A percentile compares a stretch with the other conserved stretches of the same genome.
Conservation (phyloP, 2,888 invertebrate genomes). For the Cetonia aurata region DNA sequence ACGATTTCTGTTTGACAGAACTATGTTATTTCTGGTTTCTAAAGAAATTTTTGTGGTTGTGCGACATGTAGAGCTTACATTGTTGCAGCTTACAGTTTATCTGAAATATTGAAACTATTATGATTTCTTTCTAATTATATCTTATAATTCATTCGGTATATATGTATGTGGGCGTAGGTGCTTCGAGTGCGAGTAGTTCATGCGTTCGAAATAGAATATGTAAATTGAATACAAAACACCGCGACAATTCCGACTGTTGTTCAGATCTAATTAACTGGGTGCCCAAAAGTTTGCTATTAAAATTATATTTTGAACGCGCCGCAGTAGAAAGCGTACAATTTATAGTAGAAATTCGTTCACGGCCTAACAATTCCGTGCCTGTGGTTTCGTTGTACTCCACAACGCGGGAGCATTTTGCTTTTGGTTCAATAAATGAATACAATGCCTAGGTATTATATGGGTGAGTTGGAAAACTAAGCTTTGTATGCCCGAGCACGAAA, state of each 20-base stretch:
- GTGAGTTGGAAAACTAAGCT: too few relatives aligned
- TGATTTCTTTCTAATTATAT: constrained; percentile 9
- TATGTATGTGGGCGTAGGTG: constrained; percentile 13
- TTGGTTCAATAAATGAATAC: not conserved
- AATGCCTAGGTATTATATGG: too few relatives aligned
- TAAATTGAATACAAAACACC: constrained; percentile 14
- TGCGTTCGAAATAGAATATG: constrained; percentile 11
- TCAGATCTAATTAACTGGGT: constrained; percentile 14
- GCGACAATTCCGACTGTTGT: constrained; percentile 11
- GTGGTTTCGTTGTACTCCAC: too few relatives aligned
- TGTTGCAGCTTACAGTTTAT: not conserved
- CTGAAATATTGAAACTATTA: not conserved
- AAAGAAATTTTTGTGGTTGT: too few relatives aligned
- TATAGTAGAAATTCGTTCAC: constrained; percentile 1
- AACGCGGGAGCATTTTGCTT: not conserved
- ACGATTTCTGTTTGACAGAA: too few relatives aligned
- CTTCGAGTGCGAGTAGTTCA: constrained; percentile 10
- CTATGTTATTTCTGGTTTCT: too few relatives aligned
- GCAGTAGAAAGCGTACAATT: not conserved
- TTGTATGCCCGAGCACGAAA: too few relatives aligned
- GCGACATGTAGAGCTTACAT: not conserved
- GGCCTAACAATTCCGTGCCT: not conserved
- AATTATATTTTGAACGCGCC: constrained; percentile 1
- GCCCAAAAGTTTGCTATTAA: not conserved
- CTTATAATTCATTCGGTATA: constrained; percentile 1